phyloP scores from a whole-genome alignment of 2,797 vertebrate genomes.

The Coracias cyanogaster region DNA sequence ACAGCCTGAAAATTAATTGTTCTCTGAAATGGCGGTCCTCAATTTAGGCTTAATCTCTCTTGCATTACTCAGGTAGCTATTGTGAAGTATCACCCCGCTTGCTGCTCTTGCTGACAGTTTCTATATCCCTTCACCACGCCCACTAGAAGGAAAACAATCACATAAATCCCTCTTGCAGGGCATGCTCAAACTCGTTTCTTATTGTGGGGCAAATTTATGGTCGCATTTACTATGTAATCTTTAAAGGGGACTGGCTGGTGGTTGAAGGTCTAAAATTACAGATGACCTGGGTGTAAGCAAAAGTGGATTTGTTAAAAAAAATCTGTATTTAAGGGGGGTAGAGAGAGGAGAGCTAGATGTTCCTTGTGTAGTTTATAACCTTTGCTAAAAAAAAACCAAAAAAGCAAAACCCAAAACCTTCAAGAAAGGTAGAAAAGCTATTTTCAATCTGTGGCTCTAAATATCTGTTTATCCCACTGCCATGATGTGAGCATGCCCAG shows the following conservation, averaged over 20 bases:
- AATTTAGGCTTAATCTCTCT: slow-evolving; percentile 54
- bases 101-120: slow-evolving; percentile 40
- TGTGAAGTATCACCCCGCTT: slow-evolving; percentile 53
- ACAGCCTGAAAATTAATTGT: slow-evolving; percentile 55
- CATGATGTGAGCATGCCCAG: slow-evolving; percentile 75
- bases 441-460: slow-evolving; percentile 74
- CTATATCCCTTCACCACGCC: slow-evolving; percentile 52
- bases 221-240: slow-evolving; percentile 24
- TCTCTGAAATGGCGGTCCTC: slow-evolving; percentile 53
- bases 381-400: background rate
- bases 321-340: slow-evolving; percentile 1
- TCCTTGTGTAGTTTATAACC: slow-evolving; percentile 52
- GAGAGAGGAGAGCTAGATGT: slow-evolving; percentile 25
- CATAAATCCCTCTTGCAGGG: slow-evolving; percentile 61
- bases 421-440: slow-evolving; percentile 64
- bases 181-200: slow-evolving; percentile 57
- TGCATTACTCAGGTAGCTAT: slow-evolving; percentile 61
- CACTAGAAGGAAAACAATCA: slow-evolving; percentile 68
- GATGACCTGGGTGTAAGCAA: slow-evolving; percentile 62
- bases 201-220: slow-evolving; percentile 62
- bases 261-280: slow-evolving; percentile 72
- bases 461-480: slow-evolving; percentile 74
- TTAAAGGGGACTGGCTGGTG: slow-evolving; percentile 48
- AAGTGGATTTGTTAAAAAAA: slow-evolving; percentile 60
- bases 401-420: background rate